Evolutionary conservation across 2,888 invertebrate genomes (phyloP).

Genomic region (Vandiemenella viatica): DNA sequence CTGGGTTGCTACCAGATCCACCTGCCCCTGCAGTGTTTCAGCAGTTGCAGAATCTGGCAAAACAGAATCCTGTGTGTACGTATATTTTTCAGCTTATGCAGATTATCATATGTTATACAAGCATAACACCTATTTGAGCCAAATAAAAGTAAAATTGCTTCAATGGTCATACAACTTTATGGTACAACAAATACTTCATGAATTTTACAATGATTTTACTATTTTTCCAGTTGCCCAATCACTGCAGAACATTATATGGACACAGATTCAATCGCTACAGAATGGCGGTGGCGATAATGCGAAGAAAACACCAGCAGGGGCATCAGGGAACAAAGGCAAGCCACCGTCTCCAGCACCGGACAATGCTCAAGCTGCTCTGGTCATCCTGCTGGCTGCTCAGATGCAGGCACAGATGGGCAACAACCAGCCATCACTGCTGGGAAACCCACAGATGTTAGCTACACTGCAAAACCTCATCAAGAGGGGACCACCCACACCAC

Average conservation of each 20-base stretch:
- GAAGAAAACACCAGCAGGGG: conserved; percentile 12
- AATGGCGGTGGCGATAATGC: conserved; percentile 17
- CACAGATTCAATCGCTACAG: conserved; percentile 28
- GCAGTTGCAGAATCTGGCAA: conserved; percentile 31
- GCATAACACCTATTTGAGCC: too few relatives aligned
- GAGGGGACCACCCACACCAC: conserved; percentile 4
- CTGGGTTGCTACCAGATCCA: conserved; percentile 29
- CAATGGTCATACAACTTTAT: too few relatives aligned
- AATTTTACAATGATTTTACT: too few relatives aligned
- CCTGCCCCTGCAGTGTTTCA: conserved; percentile 29
- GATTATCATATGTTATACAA: too few relatives aligned
- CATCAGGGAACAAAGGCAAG: conserved; percentile 3
- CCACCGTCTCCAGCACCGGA: conserved; percentile 15
- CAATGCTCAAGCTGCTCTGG: conserved; percentile 25
- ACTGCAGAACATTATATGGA: conserved; percentile 29
- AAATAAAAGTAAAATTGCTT: too few relatives aligned
- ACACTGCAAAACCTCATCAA: conserved; percentile 24
- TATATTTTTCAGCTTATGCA: conserved; percentile 14
- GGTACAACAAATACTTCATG: too few relatives aligned
- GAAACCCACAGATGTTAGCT: conserved; percentile 24
- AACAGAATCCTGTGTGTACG: conserved; percentile 32
- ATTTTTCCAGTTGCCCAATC: conserved; percentile 28
- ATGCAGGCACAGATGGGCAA: conserved; percentile 21
- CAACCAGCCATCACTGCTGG: conserved; percentile 18
- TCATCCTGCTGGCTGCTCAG: conserved; percentile 25